A percentile compares a stretch with the other conserved stretches of the same genome.
phyloP scores from a whole-genome alignment of 2,113 vertebrate genomes.

The Pantherophis guttatus region DNA sequence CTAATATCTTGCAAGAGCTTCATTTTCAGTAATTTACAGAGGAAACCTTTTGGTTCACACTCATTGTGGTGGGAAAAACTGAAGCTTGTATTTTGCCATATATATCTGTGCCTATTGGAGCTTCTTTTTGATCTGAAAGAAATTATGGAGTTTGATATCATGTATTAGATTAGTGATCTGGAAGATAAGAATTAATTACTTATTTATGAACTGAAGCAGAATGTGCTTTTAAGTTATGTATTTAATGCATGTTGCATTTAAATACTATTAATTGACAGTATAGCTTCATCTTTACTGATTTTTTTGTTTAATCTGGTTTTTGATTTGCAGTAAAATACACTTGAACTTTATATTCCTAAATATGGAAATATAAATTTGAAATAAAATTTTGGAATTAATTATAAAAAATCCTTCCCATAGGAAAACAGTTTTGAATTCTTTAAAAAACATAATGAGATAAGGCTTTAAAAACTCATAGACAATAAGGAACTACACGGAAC shows the following conservation, averaged over 20 bases:
- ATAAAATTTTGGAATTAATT: no score
- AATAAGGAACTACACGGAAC: no score
- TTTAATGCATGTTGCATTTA: background rate
- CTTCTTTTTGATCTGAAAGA: background rate
- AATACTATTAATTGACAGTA: background rate
- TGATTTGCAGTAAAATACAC: background rate
- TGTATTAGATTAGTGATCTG: background rate
- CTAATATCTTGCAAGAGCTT: background rate
- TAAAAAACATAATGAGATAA: no score
- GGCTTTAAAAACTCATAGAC: no score
- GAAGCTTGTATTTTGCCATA: background rate
- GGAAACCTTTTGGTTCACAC: background rate
- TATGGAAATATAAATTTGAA: background rate
- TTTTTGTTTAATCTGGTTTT: background rate
- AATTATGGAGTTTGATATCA: background rate
- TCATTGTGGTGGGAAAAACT: background rate
- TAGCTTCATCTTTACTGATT: background rate
- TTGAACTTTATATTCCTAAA: background rate
- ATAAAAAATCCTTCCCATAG: no score
- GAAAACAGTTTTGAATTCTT: no score
- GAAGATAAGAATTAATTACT: background rate
- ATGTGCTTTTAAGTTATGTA: background rate
- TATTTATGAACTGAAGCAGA: background rate
- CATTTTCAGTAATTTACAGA: background rate
- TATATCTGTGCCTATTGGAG: no score